A percentile compares a stretch with the other conserved stretches of the same genome.
Evolutionary conservation across 2,113 vertebrate species (phyloP).

Genomic region (Syngnathus typhle): DNA sequence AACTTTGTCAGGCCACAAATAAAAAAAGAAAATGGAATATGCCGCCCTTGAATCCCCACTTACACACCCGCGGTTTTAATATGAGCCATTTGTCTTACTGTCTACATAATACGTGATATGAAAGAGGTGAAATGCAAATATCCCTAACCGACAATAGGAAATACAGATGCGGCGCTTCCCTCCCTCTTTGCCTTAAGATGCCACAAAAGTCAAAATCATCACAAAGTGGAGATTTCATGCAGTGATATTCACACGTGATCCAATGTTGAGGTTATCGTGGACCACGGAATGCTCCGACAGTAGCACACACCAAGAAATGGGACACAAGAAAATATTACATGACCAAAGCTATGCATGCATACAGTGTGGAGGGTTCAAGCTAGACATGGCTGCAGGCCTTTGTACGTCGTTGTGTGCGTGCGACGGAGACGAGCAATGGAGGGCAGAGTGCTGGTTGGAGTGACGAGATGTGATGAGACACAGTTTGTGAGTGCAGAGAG

Average conservation of each 20-base stretch:
- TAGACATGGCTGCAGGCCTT: slow-evolving; percentile 33
- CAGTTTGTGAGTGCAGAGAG: slow-evolving; percentile 57
- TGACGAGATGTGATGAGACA: slow-evolving; percentile 65
- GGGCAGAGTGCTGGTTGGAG: slow-evolving; percentile 56
- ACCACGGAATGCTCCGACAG: background rate
- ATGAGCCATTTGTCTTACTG: slow-evolving; percentile 7
- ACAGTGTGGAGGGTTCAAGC: background rate
- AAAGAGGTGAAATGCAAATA: slow-evolving; percentile 1
- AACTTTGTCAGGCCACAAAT: slow-evolving; percentile 31
- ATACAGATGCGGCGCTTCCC: background rate
- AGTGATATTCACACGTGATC: background rate
- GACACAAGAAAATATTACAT: background rate
- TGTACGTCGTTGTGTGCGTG: slow-evolving; percentile 22
- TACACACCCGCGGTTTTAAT: slow-evolving; percentile 24
- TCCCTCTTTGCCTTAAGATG: background rate
- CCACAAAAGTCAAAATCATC: background rate
- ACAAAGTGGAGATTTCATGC: background rate
- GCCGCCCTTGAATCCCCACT: slow-evolving; percentile 37
- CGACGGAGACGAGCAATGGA: slow-evolving; percentile 40
- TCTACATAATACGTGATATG: slow-evolving; percentile 1
- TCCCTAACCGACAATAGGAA: background rate
- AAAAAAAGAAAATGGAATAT: slow-evolving; percentile 38
- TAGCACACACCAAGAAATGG: background rate
- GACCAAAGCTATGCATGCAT: slow-evolving; percentile 4
- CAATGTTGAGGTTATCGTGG: background rate